Evolutionary conservation across 2,797 vertebrate genomes (phyloP).

Genomic region (Neomorphus geoffroyi): DNA sequence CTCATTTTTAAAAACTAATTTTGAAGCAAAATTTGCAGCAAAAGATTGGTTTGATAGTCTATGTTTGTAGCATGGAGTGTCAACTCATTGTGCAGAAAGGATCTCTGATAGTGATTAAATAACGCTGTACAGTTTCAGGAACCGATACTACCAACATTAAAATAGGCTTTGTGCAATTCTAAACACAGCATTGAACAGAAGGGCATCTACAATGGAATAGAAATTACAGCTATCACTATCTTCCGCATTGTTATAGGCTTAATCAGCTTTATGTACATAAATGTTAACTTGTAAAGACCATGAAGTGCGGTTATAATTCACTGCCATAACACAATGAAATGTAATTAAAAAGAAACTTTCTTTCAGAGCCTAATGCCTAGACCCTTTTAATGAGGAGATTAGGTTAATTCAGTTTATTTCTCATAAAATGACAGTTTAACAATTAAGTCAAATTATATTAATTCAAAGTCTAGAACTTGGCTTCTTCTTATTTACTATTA

Average conservation of each 20-base stretch:
- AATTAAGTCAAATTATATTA: neutral
- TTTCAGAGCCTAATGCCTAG: neutral
- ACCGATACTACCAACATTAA: neutral
- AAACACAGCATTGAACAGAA: neutral
- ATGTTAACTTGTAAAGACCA: neutral
- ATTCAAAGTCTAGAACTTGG: neutral
- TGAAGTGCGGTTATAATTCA: neutral
- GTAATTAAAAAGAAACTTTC: neutral
- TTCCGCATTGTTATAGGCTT: neutral
- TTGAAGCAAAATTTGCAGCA: neutral
- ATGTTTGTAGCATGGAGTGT: neutral
- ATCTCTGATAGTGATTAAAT: neutral
- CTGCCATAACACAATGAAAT: neutral
- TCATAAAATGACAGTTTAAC: neutral
- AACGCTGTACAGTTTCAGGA: neutral
- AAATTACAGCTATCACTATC: neutral
- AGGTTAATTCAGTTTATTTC: neutral
- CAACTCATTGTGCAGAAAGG: neutral
- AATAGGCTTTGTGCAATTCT: neutral
- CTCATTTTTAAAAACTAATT: neutral
- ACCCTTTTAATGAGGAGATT: neutral
- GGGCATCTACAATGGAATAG: conserved; percentile 11
- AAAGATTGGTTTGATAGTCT: neutral
- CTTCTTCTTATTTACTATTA: neutral
- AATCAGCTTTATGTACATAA: conserved; percentile 40